Base-by-base conservation (phyloP, 53 echinoderm and acorn worm species). In the Actinopyga echinites region DNA sequence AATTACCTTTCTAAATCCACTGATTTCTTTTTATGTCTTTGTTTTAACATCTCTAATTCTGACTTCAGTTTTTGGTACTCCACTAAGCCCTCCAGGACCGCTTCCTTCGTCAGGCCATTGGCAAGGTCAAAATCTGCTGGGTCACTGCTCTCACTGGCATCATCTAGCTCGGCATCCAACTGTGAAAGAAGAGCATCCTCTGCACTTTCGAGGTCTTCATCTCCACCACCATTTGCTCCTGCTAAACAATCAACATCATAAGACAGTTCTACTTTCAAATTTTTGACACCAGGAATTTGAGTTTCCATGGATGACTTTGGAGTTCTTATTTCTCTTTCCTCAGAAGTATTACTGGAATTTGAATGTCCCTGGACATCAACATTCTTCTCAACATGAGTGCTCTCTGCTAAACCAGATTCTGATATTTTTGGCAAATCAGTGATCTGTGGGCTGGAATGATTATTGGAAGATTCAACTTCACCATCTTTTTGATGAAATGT, bases 1-100 rank as follows among this genome's bases (percentile, higher is more conserved):
- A n/a, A n/a, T 29, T 26, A 77, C 77, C 56, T 77, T 56, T 77
- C 77, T 6, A 77, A 6, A 30, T 54, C 77, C 34, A 56, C 12
- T 55, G 77, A 77, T 32, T 77, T 77, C 77, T 77, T 77, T 77
- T 77, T 77, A 77, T 77, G 77, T 30, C 77, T 77, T 8, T 26
- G 11, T 56, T 56, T 77, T 19, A 77, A 21, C 11, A 30, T 30
- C 77, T 77, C 77, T 29, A 77, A 29, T 31, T 77, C 77, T 19
- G 28, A 20, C 49, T 56, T 53, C 11, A 56, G 28, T 54, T 77
- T 77, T 54, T 77, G 77, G 26, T 77, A 77, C 43, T 77, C 77
- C 56, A 77, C 77, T 22, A 77, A 32, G 25, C 77, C 77, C 31
- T 77, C 77, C 30, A 77, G 29, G 12, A 77, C 77, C 7, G 77